Conservation (phyloP, 1,140 invertebrate species). For the Metaphire vulgaris region DNA sequence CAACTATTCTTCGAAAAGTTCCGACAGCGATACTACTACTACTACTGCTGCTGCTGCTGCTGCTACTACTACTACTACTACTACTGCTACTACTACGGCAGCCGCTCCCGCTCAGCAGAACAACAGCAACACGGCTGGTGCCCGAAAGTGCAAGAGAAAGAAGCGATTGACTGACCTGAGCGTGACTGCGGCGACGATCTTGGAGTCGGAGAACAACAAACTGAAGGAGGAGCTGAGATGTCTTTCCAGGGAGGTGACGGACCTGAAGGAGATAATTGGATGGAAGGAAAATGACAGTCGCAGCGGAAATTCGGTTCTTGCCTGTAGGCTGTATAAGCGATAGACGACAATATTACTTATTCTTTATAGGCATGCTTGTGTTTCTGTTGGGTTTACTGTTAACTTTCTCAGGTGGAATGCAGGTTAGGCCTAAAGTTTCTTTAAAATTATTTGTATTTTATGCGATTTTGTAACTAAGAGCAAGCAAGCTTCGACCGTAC, state of each 20-base stretch:
- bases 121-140: not conserved
- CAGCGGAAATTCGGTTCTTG: not conserved
- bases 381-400: not conserved
- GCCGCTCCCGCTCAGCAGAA: not conserved
- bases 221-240: not conserved
- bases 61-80: too few species aligned
- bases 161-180: not conserved
- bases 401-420: too few species aligned
- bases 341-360: too few species aligned
- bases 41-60: too few species aligned
- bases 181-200: not conserved
- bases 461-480: too few species aligned
- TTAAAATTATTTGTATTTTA: too few species aligned
- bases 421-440: too few species aligned
- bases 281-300: not conserved
- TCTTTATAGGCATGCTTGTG: not conserved
- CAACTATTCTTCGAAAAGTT: not conserved
- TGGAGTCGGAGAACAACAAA: not conserved
- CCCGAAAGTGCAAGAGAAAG: not conserved
- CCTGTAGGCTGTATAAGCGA: too few species aligned
- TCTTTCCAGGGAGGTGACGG: not conserved
- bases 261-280: not conserved
- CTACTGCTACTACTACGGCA: too few species aligned
- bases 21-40: not conserved
- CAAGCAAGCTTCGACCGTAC: too few species aligned